Evolutionary conservation across 2,888 invertebrate species (phyloP), one percentile per base, ranked within the genome.

Genomic region (Amblyjoppa proteus): DNA sequence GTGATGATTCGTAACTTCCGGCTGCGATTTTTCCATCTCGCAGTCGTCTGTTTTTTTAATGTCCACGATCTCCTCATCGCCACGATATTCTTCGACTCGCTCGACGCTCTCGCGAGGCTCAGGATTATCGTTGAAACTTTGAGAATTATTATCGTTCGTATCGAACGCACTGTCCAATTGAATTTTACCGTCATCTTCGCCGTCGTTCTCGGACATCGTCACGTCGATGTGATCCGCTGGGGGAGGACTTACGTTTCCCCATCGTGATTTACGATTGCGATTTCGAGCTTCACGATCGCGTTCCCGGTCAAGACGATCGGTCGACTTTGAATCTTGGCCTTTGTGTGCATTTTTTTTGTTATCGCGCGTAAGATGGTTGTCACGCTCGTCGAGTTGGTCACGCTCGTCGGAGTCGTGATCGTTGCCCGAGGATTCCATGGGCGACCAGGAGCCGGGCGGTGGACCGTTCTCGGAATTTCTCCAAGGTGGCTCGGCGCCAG

Each of bases 211-310:
- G 20, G 83, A 82, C 75, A 66, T 80, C 13, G 73, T 28, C 0
- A 38, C 51, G 53, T 88, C 87, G 11, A 53, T 53, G 9, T 88
- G 88, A 68, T 90, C 90, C 3, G 84, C 70, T 0, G 89, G 89
- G 2, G 88, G 88, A 6, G 90, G 90, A 83, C 90, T 91, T 0
- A 86, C 90, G 82, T 89, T 90, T 25, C 88, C 90, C 90, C 90
- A 91, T 38, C 90, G 79, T 1, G 88, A 92, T 78, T 93, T 93
- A 49, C 92, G 88, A 61, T 89, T 92, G 34, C 92, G 89, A 76
- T 92, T 92, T 11, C 92, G 90, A 78, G 87, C 91, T 49, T 90
- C 79, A 28, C 80, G 71, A 51, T 64, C 69, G 25, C 71, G 77
- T 16, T 85, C 83, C 4, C 85, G 76, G 31, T 86, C 83, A 11